Percentiles rank a stretch among this genome's conserved stretches.
phyloP scores from a whole-genome alignment of 2,888 invertebrate species.

The Drosophila conformis region DNA sequence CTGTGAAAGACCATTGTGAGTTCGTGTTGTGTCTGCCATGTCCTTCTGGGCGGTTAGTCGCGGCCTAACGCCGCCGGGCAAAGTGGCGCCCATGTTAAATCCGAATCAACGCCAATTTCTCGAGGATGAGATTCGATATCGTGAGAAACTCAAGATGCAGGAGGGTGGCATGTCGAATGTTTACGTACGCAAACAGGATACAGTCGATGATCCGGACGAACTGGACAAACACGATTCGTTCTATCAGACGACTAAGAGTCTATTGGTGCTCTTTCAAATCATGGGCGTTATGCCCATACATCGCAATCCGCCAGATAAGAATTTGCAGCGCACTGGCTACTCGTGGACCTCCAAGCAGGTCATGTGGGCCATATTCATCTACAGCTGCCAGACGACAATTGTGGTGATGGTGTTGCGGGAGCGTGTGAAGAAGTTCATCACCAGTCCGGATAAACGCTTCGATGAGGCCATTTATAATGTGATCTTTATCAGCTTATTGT shows the following conservation, averaged over 20 bases:
- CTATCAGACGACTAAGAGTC: constrained; percentile 89
- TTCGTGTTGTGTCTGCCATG: constrained; percentile 55
- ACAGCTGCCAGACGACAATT: constrained; percentile 87
- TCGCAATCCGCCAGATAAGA: constrained; percentile 86
- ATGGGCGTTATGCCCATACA: constrained; percentile 92
- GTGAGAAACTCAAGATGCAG: constrained; percentile 78
- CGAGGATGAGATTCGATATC: constrained; percentile 83
- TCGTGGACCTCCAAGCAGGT: constrained; percentile 89
- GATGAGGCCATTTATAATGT: constrained; percentile 91
- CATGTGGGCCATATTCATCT: constrained; percentile 89
- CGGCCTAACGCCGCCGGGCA: constrained; percentile 68
- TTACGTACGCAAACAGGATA: constrained; percentile 84
- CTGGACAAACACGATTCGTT: constrained; percentile 90
- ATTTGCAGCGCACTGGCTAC: constrained; percentile 86
- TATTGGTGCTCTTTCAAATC: constrained; percentile 90
- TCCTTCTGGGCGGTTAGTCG: constrained; percentile 81
- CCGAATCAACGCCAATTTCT: constrained; percentile 84
- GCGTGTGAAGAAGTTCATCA: constrained; percentile 86
- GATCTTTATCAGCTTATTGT: constrained; percentile 90
- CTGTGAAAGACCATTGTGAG: constrained; percentile 19
- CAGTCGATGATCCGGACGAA: constrained; percentile 86
- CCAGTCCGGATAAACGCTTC: constrained; percentile 88
- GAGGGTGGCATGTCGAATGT: constrained; percentile 73
- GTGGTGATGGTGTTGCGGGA: constrained; percentile 86
- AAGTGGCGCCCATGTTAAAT: constrained; percentile 83